Conservation (phyloP, 2,113 vertebrate species). For the Dasypus novemcinctus region DNA sequence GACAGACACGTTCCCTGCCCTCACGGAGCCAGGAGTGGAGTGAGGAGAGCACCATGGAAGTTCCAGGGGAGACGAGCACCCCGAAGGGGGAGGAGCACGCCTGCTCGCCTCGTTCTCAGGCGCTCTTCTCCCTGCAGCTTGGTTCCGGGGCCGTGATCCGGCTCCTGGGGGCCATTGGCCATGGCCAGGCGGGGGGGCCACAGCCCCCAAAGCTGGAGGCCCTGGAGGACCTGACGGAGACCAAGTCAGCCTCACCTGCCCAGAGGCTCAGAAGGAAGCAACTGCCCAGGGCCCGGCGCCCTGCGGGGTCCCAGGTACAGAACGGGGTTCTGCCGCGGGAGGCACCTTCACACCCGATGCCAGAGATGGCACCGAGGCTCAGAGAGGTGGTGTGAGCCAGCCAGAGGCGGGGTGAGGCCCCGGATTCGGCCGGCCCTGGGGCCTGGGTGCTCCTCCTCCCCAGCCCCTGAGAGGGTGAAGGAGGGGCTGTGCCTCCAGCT, state of each 20-base stretch:
- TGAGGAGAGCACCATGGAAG: accelerated
- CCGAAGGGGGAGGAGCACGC: not conserved
- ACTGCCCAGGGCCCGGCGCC: accelerated
- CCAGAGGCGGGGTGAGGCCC: not conserved
- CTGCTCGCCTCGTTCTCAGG: not conserved
- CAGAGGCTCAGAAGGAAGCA: not conserved
- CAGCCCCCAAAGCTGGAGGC: not conserved
- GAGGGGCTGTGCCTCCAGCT: not conserved
- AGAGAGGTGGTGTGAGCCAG: not conserved
- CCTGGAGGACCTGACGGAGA: constrained; percentile 52
- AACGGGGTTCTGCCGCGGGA: not conserved
- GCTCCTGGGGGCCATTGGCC: constrained; percentile 65
- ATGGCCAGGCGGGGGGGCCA: not conserved
- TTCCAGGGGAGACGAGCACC: accelerated
- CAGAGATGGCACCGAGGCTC: not conserved
- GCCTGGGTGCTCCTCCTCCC: not conserved
- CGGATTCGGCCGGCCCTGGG: not conserved
- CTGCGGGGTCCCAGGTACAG: constrained; percentile 40
- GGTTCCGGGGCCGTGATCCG: constrained; percentile 3
- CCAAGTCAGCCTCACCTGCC: not conserved
- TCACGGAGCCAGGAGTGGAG: not conserved
- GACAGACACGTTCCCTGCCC: not conserved
- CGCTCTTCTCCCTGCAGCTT: constrained; percentile 17
- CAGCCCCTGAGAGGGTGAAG: not conserved
- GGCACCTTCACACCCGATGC: not conserved